Evolutionary conservation across 1,140 invertebrate species (phyloP), one percentile per base, ranked within the genome.

Genomic region (Agrypnia vestita): DNA sequence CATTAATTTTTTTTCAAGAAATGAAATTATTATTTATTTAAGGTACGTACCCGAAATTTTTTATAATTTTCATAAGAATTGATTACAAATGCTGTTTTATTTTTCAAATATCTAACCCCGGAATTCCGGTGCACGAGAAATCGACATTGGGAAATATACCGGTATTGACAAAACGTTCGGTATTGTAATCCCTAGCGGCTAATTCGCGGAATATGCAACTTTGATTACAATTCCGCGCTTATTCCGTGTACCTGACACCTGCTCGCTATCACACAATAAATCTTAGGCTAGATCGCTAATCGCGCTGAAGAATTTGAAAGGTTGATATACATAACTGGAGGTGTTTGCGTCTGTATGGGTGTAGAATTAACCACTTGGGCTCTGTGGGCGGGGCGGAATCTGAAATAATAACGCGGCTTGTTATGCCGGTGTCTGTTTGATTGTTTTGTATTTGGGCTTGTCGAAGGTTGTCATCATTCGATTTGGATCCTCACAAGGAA

Each of bases 301-400:
- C 21, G 67, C 21, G 43, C 4, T 71, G 15, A 71, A 49, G 67
- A 71, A 71, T 71, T 71, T 49, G 67, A 71, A 71, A 71, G 67
- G 67, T 49, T 15, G 43, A 71, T 47, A 35, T 35, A 35, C 19
- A 35, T 64, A 49, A 21, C 67, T 35, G 43, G 17, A 71, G 67
- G 67, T 71, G 67, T 19, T 11, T 47, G 17, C 46, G 10, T 35
- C 6, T 35, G 8, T 13, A 17, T 61, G 56, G 4, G 17, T 47
- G 17, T 46, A 71, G 4, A 49, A 17, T 17, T 15, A 47, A 49
- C 67, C 44, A 49, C 46, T 35, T 71, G 12, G 46, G 11, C 46
- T 15, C 17, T 17, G 67, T 71, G 67, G 67, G 67, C 67, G 67
- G 46, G 67, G 15, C 43, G 3, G 19, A 47, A 71, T 71, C 46